Conservation (phyloP, 1,140 invertebrate species). For the Tetramorium parvispinum region DNA sequence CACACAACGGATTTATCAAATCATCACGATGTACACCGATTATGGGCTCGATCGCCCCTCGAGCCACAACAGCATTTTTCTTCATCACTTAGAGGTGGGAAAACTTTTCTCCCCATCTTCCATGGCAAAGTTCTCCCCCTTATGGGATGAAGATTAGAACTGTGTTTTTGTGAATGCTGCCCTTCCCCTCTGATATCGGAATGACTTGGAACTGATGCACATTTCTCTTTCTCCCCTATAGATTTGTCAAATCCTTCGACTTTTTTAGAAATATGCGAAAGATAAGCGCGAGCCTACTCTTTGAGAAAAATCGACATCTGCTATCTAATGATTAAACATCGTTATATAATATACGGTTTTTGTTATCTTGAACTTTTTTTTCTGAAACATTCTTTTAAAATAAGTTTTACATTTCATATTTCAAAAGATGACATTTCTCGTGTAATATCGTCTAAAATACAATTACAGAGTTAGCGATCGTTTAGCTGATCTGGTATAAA, state of each 20-base stretch:
- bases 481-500: conserved; percentile 54
- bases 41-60: conserved; percentile 54
- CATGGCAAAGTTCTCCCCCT: conserved; percentile 58
- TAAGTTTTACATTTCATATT: not conserved
- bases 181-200: conserved; percentile 63
- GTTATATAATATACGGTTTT: not conserved
- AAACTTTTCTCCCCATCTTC: conserved; percentile 62
- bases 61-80: conserved; percentile 29
- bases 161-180: conserved; percentile 64
- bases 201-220: conserved; percentile 64
- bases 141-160: conserved; percentile 65
- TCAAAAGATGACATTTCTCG: not conserved
- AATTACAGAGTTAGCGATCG: conserved; percentile 56
- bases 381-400: not conserved
- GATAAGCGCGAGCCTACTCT: not conserved
- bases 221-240: conserved; percentile 68
- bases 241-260: conserved; percentile 63
- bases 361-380: not conserved
- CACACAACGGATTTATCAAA: conserved; percentile 56
- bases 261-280: conserved; percentile 17
- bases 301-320: not conserved
- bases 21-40: conserved; percentile 55
- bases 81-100: conserved; percentile 61
- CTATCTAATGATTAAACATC: conserved; percentile 8
- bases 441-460: conserved; percentile 22